phyloP scores from a whole-genome alignment of 1,140 invertebrate species.

The Ceratosolen solmsi region DNA sequence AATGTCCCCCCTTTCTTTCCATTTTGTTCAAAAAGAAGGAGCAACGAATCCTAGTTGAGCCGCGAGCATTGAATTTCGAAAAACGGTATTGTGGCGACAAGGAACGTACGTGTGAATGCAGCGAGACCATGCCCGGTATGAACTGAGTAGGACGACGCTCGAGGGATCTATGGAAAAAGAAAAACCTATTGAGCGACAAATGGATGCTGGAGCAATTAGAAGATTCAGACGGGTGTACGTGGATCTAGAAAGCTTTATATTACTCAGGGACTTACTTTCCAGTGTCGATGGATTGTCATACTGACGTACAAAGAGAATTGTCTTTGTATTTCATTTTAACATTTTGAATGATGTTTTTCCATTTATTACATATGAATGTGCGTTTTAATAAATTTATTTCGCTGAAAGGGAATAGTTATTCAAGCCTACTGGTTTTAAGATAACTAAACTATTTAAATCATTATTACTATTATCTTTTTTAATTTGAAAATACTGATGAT shows the following conservation, averaged over 20 bases:
- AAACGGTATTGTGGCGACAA: constrained; percentile 8
- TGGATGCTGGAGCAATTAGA: background rate
- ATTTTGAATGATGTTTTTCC: too few species aligned
- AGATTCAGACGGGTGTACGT: background rate
- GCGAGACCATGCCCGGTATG: background rate
- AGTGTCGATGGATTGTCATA: too few species aligned
- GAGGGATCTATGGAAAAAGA: background rate
- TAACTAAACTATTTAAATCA: too few species aligned
- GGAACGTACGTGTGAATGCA: background rate
- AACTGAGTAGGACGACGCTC: too few species aligned
- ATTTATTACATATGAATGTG: too few species aligned
- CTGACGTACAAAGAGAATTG: too few species aligned
- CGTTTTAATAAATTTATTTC: too few species aligned
- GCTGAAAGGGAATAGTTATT: too few species aligned
- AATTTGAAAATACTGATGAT: background rate
- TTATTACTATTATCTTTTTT: background rate
- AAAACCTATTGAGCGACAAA: background rate
- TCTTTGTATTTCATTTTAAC: too few species aligned
- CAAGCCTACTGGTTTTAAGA: too few species aligned
- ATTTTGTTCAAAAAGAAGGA: background rate
- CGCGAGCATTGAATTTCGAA: constrained; percentile 34
- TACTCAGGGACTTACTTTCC: too few species aligned
- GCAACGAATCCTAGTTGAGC: constrained; percentile 18
- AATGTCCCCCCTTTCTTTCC: background rate
- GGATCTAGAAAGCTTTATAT: too few species aligned